Conservation (phyloP, 23 tunicate species). For the Phallusia fumigata region DNA sequence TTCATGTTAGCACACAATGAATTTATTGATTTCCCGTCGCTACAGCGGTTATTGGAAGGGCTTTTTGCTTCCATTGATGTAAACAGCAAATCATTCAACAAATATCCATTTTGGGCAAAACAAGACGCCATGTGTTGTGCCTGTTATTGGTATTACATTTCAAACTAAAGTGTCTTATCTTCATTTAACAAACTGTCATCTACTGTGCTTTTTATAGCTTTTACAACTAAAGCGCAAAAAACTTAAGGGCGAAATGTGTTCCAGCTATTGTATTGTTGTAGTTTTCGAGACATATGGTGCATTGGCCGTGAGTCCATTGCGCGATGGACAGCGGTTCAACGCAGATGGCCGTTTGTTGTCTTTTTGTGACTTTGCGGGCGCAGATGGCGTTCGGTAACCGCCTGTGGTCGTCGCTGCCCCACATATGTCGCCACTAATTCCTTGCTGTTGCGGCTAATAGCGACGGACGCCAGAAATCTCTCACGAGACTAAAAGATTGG, state of each 20-base stretch:
- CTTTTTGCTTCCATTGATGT: background rate
- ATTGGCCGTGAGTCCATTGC: background rate
- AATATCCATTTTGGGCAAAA: too few species aligned
- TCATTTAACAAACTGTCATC: too few species aligned
- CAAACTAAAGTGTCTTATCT: too few species aligned
- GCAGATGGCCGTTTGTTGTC: constrained; percentile 9
- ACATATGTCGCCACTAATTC: constrained; percentile 4
- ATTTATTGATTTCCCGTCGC: constrained; percentile 2
- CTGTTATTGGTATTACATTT: too few species aligned
- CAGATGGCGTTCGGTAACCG: background rate
- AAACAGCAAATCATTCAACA: too few species aligned
- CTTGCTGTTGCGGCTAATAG: background rate
- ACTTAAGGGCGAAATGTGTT: background rate
- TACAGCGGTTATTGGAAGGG: background rate
- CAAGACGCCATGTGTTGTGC: too few species aligned
- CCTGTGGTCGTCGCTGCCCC: background rate
- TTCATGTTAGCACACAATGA: background rate
- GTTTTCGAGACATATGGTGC: background rate
- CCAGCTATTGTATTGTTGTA: background rate
- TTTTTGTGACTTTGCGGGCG: background rate
- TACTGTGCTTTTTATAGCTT: too few species aligned
- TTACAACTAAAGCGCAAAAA: too few species aligned
- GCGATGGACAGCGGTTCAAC: background rate
- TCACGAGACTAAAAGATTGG: background rate
- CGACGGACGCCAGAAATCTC: background rate